Percentiles rank a stretch among this genome's conserved stretches.
phyloP scores from a whole-genome alignment of 2,113 vertebrate genomes.

The Elgaria multicarinata region DNA sequence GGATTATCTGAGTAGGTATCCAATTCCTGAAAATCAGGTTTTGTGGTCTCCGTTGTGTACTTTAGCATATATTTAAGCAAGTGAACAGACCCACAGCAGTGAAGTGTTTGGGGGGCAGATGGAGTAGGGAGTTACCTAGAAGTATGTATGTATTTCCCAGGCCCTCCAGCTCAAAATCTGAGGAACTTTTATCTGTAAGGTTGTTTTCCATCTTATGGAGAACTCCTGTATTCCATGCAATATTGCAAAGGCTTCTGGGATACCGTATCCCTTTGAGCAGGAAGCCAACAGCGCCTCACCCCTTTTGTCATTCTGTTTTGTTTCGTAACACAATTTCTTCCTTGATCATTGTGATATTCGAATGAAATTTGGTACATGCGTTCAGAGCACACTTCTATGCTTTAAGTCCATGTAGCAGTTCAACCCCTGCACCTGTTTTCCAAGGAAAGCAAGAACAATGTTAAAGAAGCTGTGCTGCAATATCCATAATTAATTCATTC shows the following conservation, averaged over 20 bases:
- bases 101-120: background rate
- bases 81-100: background rate
- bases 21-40: constrained; percentile 20
- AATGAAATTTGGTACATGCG: background rate
- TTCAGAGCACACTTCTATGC: background rate
- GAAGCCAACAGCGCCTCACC: background rate
- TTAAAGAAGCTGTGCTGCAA: background rate
- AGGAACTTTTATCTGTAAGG: no score
- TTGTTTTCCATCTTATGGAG: background rate
- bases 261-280: background rate
- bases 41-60: constrained; percentile 20
- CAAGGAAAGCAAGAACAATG: background rate
- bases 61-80: background rate
- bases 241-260: background rate
- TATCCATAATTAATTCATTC: no score
- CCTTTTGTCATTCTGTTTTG: background rate
- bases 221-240: background rate
- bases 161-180: background rate
- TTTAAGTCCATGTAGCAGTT: background rate
- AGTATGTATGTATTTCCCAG: background rate
- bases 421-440: background rate
- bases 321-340: background rate
- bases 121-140: background rate
- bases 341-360: background rate
- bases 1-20: constrained; percentile 19